These are phyloP conservation scores for Cryptocephalus primarius DNA, from an alignment of 2,888 invertebrate species.

Conservation along the genomic window DNA sequence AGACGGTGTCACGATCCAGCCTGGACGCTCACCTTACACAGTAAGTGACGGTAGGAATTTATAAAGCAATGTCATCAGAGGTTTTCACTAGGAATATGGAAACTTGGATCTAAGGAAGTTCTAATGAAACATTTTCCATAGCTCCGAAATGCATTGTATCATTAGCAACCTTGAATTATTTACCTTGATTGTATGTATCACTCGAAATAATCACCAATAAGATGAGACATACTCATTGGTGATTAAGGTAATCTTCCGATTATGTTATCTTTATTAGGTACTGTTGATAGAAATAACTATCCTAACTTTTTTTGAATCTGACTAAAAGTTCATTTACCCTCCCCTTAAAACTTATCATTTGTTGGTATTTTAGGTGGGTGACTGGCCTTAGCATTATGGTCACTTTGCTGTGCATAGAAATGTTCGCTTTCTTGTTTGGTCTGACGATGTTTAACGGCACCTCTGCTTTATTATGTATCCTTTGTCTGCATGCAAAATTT, in stretches of 20 bases:
- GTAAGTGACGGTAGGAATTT: slow-evolving; percentile 33
- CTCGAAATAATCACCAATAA: too few species aligned
- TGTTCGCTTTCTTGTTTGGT: slow-evolving; percentile 58
- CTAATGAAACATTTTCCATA: too few species aligned
- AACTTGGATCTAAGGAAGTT: too few species aligned
- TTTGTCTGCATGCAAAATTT: slow-evolving; percentile 33
- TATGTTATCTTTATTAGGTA: too few species aligned
- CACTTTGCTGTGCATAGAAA: slow-evolving; percentile 49
- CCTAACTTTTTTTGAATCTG: too few species aligned
- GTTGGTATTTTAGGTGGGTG: slow-evolving; percentile 47
- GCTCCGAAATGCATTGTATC: too few species aligned
- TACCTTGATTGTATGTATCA: too few species aligned
- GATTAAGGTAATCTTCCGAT: too few species aligned
- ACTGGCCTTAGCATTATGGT: slow-evolving; percentile 50
- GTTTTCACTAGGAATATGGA: background rate
- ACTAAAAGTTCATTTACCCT: too few species aligned
- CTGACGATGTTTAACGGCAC: slow-evolving; percentile 62
- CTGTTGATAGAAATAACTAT: too few species aligned
- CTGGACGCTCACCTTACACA: slow-evolving; percentile 47
- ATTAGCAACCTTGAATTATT: background rate
- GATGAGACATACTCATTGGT: too few species aligned
- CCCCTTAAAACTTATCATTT: too few species aligned
- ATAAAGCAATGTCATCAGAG: background rate
- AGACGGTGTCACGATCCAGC: slow-evolving; percentile 15
- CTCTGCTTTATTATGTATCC: slow-evolving; percentile 63